These are phyloP conservation scores for Morus bassanus DNA, from an alignment of 2,797 vertebrate genomes.

Conservation along the genomic window DNA sequence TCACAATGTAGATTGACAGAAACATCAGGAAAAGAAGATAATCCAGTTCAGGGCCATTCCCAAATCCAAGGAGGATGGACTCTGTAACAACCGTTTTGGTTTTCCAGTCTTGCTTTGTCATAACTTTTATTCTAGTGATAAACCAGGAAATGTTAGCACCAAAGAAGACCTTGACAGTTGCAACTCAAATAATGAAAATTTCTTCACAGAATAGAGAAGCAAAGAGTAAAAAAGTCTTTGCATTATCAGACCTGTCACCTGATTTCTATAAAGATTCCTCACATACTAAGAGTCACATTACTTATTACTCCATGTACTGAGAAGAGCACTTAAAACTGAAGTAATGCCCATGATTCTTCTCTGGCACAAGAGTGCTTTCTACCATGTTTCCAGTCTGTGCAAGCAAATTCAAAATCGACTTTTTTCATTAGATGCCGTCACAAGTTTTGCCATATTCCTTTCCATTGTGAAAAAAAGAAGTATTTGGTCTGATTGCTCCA, in stretches of 20 bases:
- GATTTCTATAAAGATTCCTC: background rate
- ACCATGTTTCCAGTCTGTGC: background rate
- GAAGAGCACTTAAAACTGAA: background rate
- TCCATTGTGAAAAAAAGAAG: background rate
- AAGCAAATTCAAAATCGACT: background rate
- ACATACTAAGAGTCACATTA: background rate
- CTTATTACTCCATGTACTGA: background rate
- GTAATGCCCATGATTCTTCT: background rate
- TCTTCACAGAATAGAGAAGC: background rate
- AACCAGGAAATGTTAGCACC: background rate
- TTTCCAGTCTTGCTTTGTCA: background rate
- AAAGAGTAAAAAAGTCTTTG: background rate
- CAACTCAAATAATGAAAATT: background rate
- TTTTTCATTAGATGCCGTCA: background rate
- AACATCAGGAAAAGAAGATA: background rate
- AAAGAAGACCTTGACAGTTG: background rate
- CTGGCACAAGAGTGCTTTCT: background rate
- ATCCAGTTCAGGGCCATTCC: background rate
- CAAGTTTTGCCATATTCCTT: background rate
- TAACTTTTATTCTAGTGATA: background rate
- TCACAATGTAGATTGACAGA: background rate
- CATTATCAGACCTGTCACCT: background rate
- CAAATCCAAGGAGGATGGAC: background rate
- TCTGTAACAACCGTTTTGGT: background rate
- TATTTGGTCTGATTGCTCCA: background rate